These are phyloP conservation scores for Cantharis rustica DNA, from an alignment of 2,888 invertebrate species.

Conservation along the genomic window DNA sequence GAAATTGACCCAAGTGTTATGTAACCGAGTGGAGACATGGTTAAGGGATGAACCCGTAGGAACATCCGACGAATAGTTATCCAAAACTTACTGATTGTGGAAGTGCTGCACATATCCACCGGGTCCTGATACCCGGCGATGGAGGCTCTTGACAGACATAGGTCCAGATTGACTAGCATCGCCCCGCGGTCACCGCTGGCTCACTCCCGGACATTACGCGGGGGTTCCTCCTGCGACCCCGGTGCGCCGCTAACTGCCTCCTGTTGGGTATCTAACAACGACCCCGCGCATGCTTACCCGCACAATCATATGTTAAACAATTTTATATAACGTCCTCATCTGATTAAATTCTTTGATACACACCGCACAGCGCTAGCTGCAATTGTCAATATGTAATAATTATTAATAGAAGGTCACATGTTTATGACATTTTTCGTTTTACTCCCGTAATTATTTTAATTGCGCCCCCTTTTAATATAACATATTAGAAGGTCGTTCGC, in stretches of 20 bases:
- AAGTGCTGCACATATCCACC: conserved; percentile 57
- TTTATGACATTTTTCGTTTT: conserved; percentile 12
- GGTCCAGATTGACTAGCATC: conserved; percentile 56
- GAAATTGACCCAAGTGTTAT: conserved; percentile 14
- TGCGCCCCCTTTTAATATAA: conserved; percentile 3
- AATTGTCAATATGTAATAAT: conserved; percentile 20
- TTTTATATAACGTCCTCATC: conserved; percentile 29
- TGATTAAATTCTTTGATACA: conserved; percentile 29
- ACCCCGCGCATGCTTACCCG: conserved; percentile 46
- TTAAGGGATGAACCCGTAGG: conserved; percentile 20
- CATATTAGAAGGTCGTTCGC: conserved; percentile 9
- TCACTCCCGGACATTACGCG: conserved; percentile 53
- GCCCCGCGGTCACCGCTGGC: conserved; percentile 53
- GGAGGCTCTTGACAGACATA: conserved; percentile 59
- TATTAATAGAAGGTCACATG: conserved; percentile 5
- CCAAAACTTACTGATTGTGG: conserved; percentile 56
- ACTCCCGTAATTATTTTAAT: conserved; percentile 15
- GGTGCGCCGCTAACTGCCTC: conserved; percentile 50
- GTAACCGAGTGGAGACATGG: conserved; percentile 24
- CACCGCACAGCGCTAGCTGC: conserved; percentile 21
- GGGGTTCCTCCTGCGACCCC: conserved; percentile 53
- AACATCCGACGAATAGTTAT: not conserved
- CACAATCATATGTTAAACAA: conserved; percentile 39
- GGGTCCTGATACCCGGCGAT: conserved; percentile 59
- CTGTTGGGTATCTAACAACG: conserved; percentile 30